Percentiles rank a stretch among this genome's conserved stretches.
phyloP scores from a whole-genome alignment of 2,797 vertebrate species.

The Anguilla megastoma region DNA sequence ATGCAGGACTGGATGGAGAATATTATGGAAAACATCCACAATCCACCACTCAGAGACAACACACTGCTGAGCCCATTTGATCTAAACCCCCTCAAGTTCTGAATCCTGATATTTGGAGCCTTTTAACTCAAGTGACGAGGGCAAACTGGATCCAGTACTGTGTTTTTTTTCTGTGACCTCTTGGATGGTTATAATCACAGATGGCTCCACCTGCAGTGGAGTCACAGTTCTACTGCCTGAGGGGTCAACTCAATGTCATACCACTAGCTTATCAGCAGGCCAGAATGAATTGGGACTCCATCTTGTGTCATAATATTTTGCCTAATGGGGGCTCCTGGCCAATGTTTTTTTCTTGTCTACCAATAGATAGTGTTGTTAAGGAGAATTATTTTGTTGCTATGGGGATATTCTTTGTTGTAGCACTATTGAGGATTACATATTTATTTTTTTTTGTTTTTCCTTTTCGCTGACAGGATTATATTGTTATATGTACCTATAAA shows the following conservation, averaged over 20 bases:
- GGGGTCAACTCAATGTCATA: background rate
- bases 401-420: background rate
- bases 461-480: background rate
- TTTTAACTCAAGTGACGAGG: background rate
- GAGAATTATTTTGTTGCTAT: background rate
- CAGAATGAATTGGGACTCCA: background rate
- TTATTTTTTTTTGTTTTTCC: background rate
- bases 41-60: background rate
- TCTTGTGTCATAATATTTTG: background rate
- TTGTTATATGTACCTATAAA: background rate
- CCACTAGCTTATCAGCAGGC: background rate
- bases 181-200: background rate
- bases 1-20: background rate
- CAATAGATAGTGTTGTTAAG: background rate
- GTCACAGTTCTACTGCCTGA: background rate
- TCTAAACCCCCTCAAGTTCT: background rate
- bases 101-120: background rate
- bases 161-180: background rate
- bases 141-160: background rate
- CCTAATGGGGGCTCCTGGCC: background rate
- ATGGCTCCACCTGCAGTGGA: background rate
- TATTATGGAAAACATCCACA: slow-evolving; percentile 1
- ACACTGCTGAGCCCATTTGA: background rate
- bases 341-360: background rate
- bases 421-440: background rate